phyloP scores from a whole-genome alignment of 2,888 invertebrate genomes.

The Aporophyla lueneburgensis region DNA sequence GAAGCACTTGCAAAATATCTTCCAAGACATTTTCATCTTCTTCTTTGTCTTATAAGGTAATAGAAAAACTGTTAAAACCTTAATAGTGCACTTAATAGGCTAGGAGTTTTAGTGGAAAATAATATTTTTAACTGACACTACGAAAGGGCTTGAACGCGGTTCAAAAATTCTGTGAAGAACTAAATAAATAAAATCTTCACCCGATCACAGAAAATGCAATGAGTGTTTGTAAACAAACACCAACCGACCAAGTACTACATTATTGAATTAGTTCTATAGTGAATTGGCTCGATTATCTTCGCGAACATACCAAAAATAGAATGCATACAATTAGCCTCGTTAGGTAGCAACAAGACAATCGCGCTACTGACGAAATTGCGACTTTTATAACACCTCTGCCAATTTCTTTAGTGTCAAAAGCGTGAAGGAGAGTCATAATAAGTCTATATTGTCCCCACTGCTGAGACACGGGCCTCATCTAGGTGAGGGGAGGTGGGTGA shows the following conservation, averaged over 20 bases:
- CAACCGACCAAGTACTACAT: background rate
- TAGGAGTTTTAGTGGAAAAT: background rate
- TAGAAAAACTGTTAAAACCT: background rate
- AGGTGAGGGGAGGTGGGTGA: no score
- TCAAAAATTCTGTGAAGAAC: background rate
- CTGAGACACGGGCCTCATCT: no score
- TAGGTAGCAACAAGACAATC: background rate
- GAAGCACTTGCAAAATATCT: background rate
- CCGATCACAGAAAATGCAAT: background rate
- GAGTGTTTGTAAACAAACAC: constrained; percentile 31
- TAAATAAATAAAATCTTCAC: background rate
- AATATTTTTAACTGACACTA: background rate
- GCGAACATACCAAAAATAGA: constrained; percentile 22
- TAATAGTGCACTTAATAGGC: background rate
- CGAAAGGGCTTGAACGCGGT: background rate
- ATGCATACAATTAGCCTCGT: constrained; percentile 10
- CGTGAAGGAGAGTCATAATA: no score
- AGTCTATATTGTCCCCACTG: no score
- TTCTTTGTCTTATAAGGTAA: background rate
- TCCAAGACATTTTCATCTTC: background rate
- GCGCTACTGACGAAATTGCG: background rate
- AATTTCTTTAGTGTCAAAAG: background rate
- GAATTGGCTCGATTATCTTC: constrained; percentile 11
- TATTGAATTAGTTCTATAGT: background rate
- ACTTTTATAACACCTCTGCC: constrained; percentile 1